Percentiles rank a stretch among this genome's conserved stretches.
Evolutionary conservation across 2,113 vertebrate genomes (phyloP).

Genomic region (Salvelinus fontinalis): DNA sequence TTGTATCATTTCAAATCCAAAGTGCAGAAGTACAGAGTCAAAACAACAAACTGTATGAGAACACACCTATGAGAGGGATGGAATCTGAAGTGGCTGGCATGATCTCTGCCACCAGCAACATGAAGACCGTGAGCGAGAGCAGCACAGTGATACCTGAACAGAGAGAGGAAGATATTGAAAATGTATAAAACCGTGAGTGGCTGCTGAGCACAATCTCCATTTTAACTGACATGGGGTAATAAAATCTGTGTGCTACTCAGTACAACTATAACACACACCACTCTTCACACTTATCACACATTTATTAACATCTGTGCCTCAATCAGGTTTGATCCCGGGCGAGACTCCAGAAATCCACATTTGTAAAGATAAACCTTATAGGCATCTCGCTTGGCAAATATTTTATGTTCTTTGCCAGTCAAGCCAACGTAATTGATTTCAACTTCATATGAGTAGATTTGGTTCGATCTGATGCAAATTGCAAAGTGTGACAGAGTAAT

Average conservation of each 20-base stretch:
- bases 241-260: no score
- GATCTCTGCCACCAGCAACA: constrained; percentile 73
- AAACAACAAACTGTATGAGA: not conserved
- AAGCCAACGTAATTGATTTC: not conserved
- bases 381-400: constrained; percentile 44
- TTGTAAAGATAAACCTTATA: no score
- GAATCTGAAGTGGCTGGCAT: constrained; percentile 77
- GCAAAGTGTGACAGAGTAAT: constrained; percentile 26
- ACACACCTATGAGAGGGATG: constrained; percentile 73
- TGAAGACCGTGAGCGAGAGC: constrained; percentile 75
- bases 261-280: no score
- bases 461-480: constrained; percentile 40
- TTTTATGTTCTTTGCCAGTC: not conserved
- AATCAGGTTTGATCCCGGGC: no score
- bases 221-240: no score
- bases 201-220: no score
- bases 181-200: no score
- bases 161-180: not conserved
- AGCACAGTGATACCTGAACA: constrained; percentile 70
- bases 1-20: no score
- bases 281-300: no score
- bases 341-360: no score
- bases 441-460: constrained; percentile 20
- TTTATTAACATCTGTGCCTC: no score
- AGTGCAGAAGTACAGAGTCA: no score